These are phyloP conservation scores for Strigamia transsilvanica DNA, from an alignment of 2,888 invertebrate genomes.

Conservation along the genomic window DNA sequence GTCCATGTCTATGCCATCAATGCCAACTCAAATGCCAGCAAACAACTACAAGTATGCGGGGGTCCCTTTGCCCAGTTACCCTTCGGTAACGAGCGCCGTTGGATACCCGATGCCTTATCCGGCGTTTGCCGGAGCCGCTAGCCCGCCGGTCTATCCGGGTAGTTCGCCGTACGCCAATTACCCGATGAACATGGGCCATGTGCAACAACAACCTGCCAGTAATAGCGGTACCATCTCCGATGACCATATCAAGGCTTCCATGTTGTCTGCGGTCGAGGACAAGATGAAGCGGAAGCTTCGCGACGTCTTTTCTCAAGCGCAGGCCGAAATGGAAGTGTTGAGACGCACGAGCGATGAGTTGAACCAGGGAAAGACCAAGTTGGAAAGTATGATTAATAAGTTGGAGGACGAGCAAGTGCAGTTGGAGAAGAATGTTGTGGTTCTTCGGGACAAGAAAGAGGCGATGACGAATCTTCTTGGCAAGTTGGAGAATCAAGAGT, in stretches of 20 bases:
- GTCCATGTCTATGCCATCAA: conserved; percentile 53
- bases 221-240: conserved; percentile 86
- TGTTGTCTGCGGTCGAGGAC: conserved; percentile 94
- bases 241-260: conserved; percentile 91
- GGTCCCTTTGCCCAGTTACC: conserved; percentile 22
- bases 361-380: conserved; percentile 80
- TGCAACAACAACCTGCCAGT: conserved; percentile 59
- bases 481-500: conserved; percentile 76
- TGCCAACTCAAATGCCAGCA: conserved; percentile 44
- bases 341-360: conserved; percentile 87
- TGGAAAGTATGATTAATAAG: conserved; percentile 79
- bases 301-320: conserved; percentile 88
- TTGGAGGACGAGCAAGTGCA: conserved; percentile 71
- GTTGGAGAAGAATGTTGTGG: conserved; percentile 81
- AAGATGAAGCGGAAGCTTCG: conserved; percentile 85
- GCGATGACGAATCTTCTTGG: conserved; percentile 83
- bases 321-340: conserved; percentile 89
- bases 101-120: conserved; percentile 67
- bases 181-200: conserved; percentile 63
- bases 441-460: conserved; percentile 85
- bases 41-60: conserved; percentile 61
- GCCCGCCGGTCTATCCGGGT: conserved; percentile 58
- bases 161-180: conserved; percentile 66
- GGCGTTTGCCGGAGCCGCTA: conserved; percentile 58
- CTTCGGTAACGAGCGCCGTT: background rate